Evolutionary conservation across 2,797 vertebrate species (phyloP), one percentile per base, ranked within the genome.

Genomic region (Pristis pectinata): DNA sequence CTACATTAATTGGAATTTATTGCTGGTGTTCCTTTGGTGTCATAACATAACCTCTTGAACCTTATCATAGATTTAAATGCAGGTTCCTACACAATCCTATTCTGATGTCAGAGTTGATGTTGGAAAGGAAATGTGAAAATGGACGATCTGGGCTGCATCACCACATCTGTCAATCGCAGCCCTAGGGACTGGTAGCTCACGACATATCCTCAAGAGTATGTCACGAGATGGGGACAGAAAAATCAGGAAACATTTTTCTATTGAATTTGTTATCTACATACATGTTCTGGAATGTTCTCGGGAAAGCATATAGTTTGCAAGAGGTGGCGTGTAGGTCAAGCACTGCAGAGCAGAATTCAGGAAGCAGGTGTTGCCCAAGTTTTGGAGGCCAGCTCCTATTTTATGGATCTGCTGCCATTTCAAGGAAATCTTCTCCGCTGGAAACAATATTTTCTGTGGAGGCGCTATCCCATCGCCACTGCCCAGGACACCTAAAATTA

Each of bases 351-450:
- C 98, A 7, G 99, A 98, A 96, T 99, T 99, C 85, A 99, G 98
- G 96, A 99, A 99, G 95, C 99, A 99, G 0, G 98, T 99, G 95
- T 99, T 99, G 96, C 99, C 99, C 85, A 99, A 97, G 95, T 99
- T 99, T 96, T 98, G 98, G 95, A 99, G 98, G 41, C 99, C 99
- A 53, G 98, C 98, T 96, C 99, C 99, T 94, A 99, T 97, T 82
- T 98, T 98, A 0, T 98, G 98, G 70, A 97, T 96, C 95, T 99
- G 98, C 0, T 97, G 97, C 99, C 99, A 99, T 95, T 99, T 99
- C 93, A 99, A 97, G 95, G 96, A 98, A 94, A 99, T 98, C 94
- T 98, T 98, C 95, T 99, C 99, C 19, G 98, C 97, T 27, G 98
- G 97, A 95, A 99, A 99, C 53, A 99, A 98, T 95, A 99, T 97